These are phyloP conservation scores for Cichlasoma orientale DNA, from an alignment of 2,797 vertebrate species.

Conservation along the genomic window DNA sequence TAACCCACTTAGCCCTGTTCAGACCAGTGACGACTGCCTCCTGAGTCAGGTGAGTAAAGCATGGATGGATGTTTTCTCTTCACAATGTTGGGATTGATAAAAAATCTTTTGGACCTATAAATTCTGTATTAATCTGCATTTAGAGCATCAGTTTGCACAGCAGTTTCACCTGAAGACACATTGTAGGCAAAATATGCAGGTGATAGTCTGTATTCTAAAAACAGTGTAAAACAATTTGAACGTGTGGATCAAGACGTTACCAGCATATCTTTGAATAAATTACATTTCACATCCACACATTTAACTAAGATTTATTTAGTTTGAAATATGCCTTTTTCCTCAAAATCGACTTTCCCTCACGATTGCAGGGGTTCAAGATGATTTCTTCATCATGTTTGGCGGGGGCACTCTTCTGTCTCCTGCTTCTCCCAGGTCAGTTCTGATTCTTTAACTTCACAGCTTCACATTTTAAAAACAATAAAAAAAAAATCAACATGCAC, in stretches of 20 bases:
- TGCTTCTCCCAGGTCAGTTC: constrained; percentile 72
- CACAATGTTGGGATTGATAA: neutral
- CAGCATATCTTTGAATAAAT: neutral
- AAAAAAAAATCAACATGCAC: neutral
- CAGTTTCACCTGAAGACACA: neutral
- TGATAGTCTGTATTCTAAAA: neutral
- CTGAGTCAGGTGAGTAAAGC: constrained; percentile 66
- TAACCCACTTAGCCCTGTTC: constrained; percentile 50
- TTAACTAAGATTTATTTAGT: neutral
- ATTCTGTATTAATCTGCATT: neutral
- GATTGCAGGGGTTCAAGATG: constrained; percentile 68
- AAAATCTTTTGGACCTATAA: neutral
- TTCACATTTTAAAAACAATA: neutral
- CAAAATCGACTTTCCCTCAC: neutral
- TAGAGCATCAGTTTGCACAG: neutral
- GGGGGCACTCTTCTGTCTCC: constrained; percentile 63
- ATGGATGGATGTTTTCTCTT: neutral
- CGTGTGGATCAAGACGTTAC: neutral
- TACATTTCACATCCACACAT: neutral
- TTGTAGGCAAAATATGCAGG: too few species aligned
- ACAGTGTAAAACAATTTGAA: too few species aligned
- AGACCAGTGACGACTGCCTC: constrained; percentile 53
- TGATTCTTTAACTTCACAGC: neutral
- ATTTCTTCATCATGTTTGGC: constrained; percentile 55
- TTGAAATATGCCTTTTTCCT: neutral